These are phyloP conservation scores for Vicugna pacos DNA, from an alignment of 2,113 vertebrate species.

Conservation along the genomic window DNA sequence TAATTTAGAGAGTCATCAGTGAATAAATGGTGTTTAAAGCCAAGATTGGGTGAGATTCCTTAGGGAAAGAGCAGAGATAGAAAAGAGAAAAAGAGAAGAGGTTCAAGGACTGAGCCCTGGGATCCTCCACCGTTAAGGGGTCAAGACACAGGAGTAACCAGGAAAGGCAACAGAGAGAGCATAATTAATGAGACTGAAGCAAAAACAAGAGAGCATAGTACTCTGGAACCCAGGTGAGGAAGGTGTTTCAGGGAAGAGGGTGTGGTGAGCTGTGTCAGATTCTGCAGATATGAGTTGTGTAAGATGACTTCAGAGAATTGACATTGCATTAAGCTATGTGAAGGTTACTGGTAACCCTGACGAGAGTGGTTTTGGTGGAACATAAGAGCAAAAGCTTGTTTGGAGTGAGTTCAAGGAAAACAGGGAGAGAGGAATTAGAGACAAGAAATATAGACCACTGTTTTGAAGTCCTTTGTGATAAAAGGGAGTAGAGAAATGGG, in stretches of 20 bases:
- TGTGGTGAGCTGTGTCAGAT: neutral
- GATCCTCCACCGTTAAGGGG: neutral
- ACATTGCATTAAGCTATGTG: neutral
- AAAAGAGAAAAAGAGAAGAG: neutral
- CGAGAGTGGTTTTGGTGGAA: neutral
- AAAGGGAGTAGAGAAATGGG: neutral
- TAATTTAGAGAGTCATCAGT: neutral
- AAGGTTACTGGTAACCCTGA: neutral
- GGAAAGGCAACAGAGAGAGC: neutral
- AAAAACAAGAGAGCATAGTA: neutral
- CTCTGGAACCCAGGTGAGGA: neutral
- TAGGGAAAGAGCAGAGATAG: neutral
- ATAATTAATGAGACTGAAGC: neutral
- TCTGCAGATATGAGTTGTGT: neutral
- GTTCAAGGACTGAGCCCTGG: neutral
- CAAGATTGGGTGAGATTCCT: neutral
- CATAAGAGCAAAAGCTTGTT: neutral
- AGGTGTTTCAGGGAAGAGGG: neutral
- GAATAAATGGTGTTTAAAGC: neutral
- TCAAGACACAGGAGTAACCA: neutral
- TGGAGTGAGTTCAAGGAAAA: neutral
- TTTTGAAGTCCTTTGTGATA: neutral
- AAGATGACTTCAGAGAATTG: conserved; percentile 14
- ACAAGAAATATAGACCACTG: neutral
- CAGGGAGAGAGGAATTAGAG: neutral